Conservation (phyloP, 2,888 invertebrate species). For the Andrena bucephala region DNA sequence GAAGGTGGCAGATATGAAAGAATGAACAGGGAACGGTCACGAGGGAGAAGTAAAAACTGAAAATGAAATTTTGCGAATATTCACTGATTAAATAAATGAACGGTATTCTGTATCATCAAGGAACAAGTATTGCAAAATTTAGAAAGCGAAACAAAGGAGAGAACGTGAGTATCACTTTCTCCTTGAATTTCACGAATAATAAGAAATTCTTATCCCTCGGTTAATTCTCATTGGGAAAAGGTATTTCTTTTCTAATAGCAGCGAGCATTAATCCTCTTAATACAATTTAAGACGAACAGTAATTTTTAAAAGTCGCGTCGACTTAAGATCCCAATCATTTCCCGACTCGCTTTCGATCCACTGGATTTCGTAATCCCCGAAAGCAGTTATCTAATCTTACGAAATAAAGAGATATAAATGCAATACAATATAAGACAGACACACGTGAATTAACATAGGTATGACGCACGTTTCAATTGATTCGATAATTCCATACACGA, state of each 20-base stretch:
- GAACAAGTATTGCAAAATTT: constrained; percentile 7
- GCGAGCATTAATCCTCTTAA: neutral
- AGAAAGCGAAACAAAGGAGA: constrained; percentile 23
- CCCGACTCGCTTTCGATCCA: neutral
- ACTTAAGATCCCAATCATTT: neutral
- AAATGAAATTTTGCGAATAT: no score
- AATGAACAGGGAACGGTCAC: no score
- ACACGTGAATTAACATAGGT: neutral
- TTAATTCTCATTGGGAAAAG: neutral
- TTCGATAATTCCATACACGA: constrained; percentile 10
- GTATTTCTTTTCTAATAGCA: no score
- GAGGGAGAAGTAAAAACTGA: no score
- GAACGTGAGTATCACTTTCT: constrained; percentile 22
- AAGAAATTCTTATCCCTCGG: neutral
- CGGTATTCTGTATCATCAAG: neutral
- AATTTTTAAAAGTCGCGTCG: neutral
- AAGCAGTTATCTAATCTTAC: neutral
- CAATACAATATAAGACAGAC: no score
- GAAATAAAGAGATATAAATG: neutral
- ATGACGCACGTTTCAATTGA: neutral
- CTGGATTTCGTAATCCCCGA: neutral
- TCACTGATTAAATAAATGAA: neutral
- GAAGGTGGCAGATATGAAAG: no score
- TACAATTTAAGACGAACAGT: neutral
- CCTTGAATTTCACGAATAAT: neutral